phyloP scores from a whole-genome alignment of 2,113 vertebrate species.

The Limanda limanda region DNA sequence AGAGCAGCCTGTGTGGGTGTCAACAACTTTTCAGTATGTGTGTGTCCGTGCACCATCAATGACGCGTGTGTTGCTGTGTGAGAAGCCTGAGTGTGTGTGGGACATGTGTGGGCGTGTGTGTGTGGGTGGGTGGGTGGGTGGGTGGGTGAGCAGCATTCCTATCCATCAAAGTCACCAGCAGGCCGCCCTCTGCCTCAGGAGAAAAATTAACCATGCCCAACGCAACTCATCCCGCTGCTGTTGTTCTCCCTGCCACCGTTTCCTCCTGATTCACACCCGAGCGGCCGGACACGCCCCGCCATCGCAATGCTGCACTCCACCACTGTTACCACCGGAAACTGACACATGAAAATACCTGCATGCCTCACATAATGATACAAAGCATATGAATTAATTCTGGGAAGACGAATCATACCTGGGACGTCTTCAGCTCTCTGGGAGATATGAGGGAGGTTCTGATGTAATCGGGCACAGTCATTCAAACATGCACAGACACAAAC shows the following conservation, averaged over 20 bases:
- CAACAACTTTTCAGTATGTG: neutral
- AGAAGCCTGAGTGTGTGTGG: slow-evolving; percentile 69
- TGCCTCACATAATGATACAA: slow-evolving; percentile 25
- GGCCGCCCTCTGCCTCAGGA: slow-evolving; percentile 71
- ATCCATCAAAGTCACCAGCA: slow-evolving; percentile 79
- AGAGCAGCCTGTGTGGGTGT: slow-evolving; percentile 43
- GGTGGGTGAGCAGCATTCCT: slow-evolving; percentile 82
- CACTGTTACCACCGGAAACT: slow-evolving; percentile 46
- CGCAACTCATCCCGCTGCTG: slow-evolving; percentile 42
- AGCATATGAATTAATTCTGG: neutral
- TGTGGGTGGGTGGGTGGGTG: slow-evolving; percentile 64
- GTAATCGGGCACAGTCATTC: too few species aligned
- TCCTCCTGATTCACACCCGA: slow-evolving; percentile 74
- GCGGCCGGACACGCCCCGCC: slow-evolving; percentile 59
- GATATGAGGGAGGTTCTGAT: neutral
- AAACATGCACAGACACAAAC: neutral
- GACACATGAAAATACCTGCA: slow-evolving; percentile 49
- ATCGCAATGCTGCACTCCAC: neutral
- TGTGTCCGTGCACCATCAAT: slow-evolving; percentile 38
- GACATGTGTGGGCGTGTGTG: slow-evolving; percentile 72
- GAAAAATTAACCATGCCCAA: slow-evolving; percentile 72
- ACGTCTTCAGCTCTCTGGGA: slow-evolving; percentile 21
- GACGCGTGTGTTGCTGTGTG: slow-evolving; percentile 31
- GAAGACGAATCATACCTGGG: slow-evolving; percentile 2
- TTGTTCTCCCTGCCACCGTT: slow-evolving; percentile 61